These are phyloP conservation scores for Copidosoma floridanum DNA, from an alignment of 1,140 invertebrate species.

Conservation along the genomic window DNA sequence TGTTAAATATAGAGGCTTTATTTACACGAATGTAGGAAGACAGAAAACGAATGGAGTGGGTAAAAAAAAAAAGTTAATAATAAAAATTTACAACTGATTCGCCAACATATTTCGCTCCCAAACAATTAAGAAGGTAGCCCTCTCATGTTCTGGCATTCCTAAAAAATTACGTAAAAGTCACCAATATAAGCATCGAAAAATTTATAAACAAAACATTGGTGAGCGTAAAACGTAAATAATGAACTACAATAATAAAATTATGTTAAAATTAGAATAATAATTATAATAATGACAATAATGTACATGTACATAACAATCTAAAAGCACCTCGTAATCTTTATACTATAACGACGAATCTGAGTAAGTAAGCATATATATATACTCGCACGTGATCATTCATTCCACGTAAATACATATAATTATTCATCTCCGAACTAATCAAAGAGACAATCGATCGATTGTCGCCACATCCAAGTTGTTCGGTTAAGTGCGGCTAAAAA, in stretches of 20 bases:
- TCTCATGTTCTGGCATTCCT: background rate
- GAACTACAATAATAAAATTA: slow-evolving; percentile 22
- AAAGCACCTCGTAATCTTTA: slow-evolving; percentile 33
- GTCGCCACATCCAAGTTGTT: too few relatives aligned
- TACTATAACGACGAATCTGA: slow-evolving; percentile 36
- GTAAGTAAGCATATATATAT: too few relatives aligned
- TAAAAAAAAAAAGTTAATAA: slow-evolving; percentile 10
- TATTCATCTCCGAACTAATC: too few relatives aligned
- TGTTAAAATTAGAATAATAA: slow-evolving; percentile 23
- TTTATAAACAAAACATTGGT: slow-evolving; percentile 12
- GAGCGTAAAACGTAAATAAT: slow-evolving; percentile 22
- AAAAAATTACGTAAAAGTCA: background rate
- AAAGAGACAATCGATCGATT: too few relatives aligned
- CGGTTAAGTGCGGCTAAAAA: too few relatives aligned
- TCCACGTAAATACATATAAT: background rate
- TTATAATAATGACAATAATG: slow-evolving; percentile 30
- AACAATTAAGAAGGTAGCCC: background rate
- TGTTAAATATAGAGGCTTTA: slow-evolving; percentile 51
- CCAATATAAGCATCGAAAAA: background rate
- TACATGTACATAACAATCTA: slow-evolving; percentile 27
- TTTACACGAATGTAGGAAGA: slow-evolving; percentile 46
- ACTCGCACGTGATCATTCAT: too few relatives aligned
- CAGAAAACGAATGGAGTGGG: slow-evolving; percentile 3
- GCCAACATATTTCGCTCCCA: slow-evolving; percentile 23
- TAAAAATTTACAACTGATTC: slow-evolving; percentile 28